Evolutionary conservation across 1,140 invertebrate genomes (phyloP).

Genomic region (Drosophila saltans): DNA sequence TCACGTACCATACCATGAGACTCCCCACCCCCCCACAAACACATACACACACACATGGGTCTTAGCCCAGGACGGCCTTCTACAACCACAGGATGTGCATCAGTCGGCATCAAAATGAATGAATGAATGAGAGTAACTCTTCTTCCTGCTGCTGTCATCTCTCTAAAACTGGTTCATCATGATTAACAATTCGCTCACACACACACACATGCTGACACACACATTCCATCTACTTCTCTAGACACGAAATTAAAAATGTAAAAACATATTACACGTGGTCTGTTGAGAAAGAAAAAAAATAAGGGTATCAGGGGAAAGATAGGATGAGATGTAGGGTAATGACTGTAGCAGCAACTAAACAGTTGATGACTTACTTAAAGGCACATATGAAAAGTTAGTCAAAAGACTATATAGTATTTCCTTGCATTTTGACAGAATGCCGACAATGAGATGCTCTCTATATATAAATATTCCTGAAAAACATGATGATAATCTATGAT

Average conservation of each 20-base stretch:
- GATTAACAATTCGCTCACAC: constrained; percentile 59
- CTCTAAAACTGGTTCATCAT: constrained; percentile 74
- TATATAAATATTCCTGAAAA: no score
- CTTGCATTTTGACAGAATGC: no score
- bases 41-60: background rate
- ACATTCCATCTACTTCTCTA: constrained; percentile 7
- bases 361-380: no score
- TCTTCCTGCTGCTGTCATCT: constrained; percentile 36
- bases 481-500: no score
- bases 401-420: no score
- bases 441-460: no score
- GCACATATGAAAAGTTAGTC: no score
- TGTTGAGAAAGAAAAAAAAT: no score
- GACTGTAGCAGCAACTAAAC: no score
- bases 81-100: constrained; percentile 11
- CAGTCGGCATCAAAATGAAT: constrained; percentile 9
- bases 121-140: constrained; percentile 8
- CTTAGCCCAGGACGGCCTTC: background rate
- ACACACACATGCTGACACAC: background rate
- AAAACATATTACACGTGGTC: constrained; percentile 21
- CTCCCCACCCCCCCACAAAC: background rate
- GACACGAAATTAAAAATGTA: constrained; percentile 20
- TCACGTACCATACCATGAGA: background rate
- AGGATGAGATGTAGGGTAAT: constrained; percentile 8
- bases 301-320: background rate